phyloP scores from a whole-genome alignment of 1,140 invertebrate species.

The Micrasema longulum region DNA sequence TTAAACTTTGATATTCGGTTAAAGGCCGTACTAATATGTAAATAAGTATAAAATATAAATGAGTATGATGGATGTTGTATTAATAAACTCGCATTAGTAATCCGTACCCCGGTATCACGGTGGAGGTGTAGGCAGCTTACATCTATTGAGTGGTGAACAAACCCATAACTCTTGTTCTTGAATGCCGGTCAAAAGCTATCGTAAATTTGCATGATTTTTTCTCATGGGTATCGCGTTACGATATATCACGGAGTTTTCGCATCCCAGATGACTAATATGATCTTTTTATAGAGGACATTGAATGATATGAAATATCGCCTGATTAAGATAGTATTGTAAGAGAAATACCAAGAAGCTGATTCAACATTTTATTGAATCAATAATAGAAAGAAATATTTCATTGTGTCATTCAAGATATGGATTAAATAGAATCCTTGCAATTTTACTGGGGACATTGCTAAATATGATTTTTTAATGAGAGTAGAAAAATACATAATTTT shows the following conservation, averaged over 20 bases:
- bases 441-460: too few species aligned
- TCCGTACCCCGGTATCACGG: neutral
- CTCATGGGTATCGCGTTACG: constrained; percentile 35
- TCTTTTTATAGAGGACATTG: constrained; percentile 4
- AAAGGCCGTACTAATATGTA: neutral
- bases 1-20: neutral
- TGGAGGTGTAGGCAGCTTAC: constrained; percentile 28
- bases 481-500: too few species aligned
- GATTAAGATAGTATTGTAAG: too few species aligned
- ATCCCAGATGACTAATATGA: constrained; percentile 18
- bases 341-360: too few species aligned
- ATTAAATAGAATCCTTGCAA: too few species aligned
- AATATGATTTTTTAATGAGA: too few species aligned
- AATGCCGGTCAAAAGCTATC: constrained; percentile 35
- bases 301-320: constrained; percentile 18
- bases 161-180: constrained; percentile 28
- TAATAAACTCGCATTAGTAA: too few species aligned
- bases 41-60: too few species aligned
- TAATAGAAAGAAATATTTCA: too few species aligned
- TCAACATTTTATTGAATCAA: too few species aligned
- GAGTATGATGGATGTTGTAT: too few species aligned
- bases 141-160: constrained; percentile 31
- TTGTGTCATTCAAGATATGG: too few species aligned
- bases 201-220: constrained; percentile 42
- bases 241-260: constrained; percentile 33